Evolutionary conservation across 2,113 vertebrate genomes (phyloP).

Genomic region (Onychorhynchus coronatus): DNA sequence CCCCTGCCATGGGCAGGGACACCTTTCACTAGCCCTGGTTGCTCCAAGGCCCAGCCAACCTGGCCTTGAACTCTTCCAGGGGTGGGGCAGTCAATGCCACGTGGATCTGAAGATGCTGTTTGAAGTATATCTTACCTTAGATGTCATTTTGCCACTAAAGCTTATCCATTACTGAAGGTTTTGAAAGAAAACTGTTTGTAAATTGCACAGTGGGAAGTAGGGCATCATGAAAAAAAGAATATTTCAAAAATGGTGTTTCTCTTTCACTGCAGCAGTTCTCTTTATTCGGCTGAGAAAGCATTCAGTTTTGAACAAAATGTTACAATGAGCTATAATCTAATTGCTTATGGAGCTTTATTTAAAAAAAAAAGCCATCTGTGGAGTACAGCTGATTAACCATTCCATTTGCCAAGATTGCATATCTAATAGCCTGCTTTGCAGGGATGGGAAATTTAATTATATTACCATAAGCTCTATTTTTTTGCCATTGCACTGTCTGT

Average conservation of each 20-base stretch:
- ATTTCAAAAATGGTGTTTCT: neutral
- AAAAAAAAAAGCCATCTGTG: slow-evolving; percentile 31
- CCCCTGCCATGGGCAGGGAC: too few relatives aligned
- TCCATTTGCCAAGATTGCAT: slow-evolving; percentile 54
- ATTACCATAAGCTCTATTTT: slow-evolving; percentile 34
- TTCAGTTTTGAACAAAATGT: slow-evolving; percentile 24
- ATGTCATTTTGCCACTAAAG: slow-evolving; percentile 7
- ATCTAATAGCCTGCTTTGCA: slow-evolving; percentile 34
- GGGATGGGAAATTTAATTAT: slow-evolving; percentile 53
- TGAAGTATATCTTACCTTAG: neutral
- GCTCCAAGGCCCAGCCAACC: neutral
- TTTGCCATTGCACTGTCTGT: neutral
- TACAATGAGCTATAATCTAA: slow-evolving; percentile 53
- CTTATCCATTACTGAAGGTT: neutral
- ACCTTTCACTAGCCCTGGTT: neutral
- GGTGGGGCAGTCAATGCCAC: neutral
- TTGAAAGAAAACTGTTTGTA: neutral
- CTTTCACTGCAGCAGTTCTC: slow-evolving; percentile 32
- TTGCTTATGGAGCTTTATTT: slow-evolving; percentile 57
- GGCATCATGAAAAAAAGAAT: neutral
- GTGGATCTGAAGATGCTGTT: neutral
- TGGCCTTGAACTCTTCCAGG: neutral
- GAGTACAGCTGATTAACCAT: slow-evolving; percentile 34
- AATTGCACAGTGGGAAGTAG: neutral
- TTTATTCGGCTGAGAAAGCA: slow-evolving; percentile 2